Evolutionary conservation across 2,113 vertebrate genomes (phyloP).

Genomic region (Gallinago paraguaiae): DNA sequence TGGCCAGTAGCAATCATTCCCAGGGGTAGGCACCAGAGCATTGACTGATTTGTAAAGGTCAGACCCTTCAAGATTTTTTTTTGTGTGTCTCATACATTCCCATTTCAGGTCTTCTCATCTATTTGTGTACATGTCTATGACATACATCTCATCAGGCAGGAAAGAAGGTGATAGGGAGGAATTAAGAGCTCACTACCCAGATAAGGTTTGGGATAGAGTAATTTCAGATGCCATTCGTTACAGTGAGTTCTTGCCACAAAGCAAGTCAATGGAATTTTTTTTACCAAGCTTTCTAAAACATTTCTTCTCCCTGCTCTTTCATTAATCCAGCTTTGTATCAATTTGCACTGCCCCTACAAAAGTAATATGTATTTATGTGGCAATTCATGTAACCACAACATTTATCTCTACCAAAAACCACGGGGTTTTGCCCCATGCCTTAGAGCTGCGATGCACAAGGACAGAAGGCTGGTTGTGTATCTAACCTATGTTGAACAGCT

Average conservation of each 20-base stretch:
- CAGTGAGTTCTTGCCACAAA: neutral
- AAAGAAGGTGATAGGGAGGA: neutral
- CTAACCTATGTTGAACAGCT: neutral
- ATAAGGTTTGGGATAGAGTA: neutral
- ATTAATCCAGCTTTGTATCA: neutral
- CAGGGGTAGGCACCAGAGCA: neutral
- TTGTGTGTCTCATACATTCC: neutral
- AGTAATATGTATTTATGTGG: neutral
- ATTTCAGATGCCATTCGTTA: neutral
- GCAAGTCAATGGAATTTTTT: neutral
- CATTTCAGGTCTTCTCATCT: conserved; percentile 5
- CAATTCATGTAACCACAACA: neutral
- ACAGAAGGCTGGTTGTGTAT: neutral
- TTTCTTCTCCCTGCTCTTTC: neutral
- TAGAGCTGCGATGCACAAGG: neutral
- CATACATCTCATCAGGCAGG: neutral
- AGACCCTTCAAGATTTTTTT: conserved; percentile 25
- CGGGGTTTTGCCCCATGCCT: neutral
- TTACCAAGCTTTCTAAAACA: neutral
- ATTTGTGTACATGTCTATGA: neutral
- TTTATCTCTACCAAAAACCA: neutral
- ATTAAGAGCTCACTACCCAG: neutral
- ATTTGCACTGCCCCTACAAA: neutral
- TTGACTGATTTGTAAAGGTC: conserved; percentile 66
- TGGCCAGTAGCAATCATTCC: conserved; percentile 33